Percentiles rank a stretch among this genome's conserved stretches.
Conservation (phyloP, 2,797 vertebrate species). For the Coracias cyanogaster region DNA sequence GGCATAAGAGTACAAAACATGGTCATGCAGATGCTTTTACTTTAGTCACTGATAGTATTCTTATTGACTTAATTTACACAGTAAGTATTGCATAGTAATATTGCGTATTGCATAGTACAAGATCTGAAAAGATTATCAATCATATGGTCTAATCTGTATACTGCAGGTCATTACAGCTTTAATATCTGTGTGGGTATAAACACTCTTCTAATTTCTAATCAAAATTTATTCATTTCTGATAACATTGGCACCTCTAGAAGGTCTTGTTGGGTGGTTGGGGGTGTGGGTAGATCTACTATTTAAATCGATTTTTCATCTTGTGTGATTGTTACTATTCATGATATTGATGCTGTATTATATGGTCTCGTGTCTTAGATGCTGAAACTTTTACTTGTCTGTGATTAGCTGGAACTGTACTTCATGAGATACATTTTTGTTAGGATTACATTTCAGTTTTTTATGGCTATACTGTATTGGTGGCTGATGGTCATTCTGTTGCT, state of each 20-base stretch:
- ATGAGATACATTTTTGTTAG: neutral
- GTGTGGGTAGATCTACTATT: accelerated
- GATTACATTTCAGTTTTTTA: neutral
- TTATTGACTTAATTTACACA: neutral
- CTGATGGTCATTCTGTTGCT: neutral
- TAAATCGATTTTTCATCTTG: neutral
- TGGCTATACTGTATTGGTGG: neutral
- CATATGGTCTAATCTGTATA: accelerated
- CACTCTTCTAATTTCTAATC: neutral
- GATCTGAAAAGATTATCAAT: neutral
- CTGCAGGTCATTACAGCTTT: neutral
- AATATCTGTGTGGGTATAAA: neutral
- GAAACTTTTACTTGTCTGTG: neutral
- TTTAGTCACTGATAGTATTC: neutral
- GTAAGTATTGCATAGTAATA: neutral
- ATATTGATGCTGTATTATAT: neutral
- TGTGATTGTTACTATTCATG: neutral
- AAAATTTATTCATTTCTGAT: neutral
- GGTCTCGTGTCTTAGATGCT: neutral
- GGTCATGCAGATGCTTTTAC: neutral
- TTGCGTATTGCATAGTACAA: too few relatives aligned
- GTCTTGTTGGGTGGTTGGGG: neutral
- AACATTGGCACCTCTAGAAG: neutral
- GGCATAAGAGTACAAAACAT: neutral
- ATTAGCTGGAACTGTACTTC: neutral